These are phyloP conservation scores for Numida meleagris DNA, from an alignment of 2,113 vertebrate species.

Conservation along the genomic window DNA sequence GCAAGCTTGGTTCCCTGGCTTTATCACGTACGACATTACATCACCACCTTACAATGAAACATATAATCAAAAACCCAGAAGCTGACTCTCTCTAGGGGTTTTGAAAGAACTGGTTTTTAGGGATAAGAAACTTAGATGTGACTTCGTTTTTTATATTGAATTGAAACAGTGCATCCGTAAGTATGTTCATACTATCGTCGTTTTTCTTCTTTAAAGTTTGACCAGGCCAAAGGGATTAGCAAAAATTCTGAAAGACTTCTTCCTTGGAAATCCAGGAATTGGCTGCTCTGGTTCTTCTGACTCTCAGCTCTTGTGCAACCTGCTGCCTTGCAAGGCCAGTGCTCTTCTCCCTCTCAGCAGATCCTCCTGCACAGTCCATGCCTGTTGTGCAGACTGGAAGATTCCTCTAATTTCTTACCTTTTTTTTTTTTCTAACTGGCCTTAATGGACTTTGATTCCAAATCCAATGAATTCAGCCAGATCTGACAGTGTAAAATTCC, in stretches of 20 bases:
- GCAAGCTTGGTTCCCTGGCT: conserved; percentile 17
- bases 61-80: conserved; percentile 69
- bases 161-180: background rate
- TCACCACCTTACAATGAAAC: conserved; percentile 61
- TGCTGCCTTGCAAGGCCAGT: background rate
- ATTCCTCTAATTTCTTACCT: background rate
- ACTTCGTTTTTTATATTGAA: conserved; percentile 30
- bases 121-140: conserved; percentile 34
- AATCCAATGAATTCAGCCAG: background rate
- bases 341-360: background rate
- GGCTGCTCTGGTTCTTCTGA: background rate
- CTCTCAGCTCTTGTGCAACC: background rate
- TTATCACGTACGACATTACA: conserved; percentile 62
- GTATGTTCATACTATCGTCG: fast-evolving
- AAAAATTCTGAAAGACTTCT: background rate
- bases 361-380: background rate
- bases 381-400: background rate
- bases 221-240: background rate
- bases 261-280: background rate
- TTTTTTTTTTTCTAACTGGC: background rate
- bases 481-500: background rate
- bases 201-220: background rate
- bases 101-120: conserved; percentile 62
- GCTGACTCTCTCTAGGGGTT: conserved; percentile 51
- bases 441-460: background rate